Evolutionary conservation across 2,113 vertebrate genomes (phyloP).

Genomic region (Phalacrocorax aristotelis): DNA sequence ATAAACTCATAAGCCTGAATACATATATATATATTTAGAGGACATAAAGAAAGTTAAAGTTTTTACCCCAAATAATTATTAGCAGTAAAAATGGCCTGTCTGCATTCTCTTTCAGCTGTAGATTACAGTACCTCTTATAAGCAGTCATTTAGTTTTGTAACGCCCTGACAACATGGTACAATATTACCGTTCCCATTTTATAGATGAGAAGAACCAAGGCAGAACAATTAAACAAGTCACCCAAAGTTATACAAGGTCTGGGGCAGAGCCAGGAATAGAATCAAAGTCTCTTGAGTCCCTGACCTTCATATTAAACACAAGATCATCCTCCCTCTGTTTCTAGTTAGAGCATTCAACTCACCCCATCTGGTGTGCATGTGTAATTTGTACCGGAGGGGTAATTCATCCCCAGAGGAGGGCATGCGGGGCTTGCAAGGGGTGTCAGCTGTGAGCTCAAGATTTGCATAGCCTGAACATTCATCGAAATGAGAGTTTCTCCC

Average conservation of each 20-base stretch:
- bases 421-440: constrained; percentile 25
- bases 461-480: constrained; percentile 45
- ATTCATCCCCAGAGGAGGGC: constrained; percentile 59
- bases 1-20: background rate
- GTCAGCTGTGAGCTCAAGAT: constrained; percentile 52
- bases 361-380: constrained; percentile 63
- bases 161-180: background rate
- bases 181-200: constrained; percentile 55
- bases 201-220: constrained; percentile 57
- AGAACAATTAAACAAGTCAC: constrained; percentile 65
- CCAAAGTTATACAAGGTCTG: constrained; percentile 69
- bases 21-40: background rate
- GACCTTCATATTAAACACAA: constrained; percentile 68
- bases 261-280: constrained; percentile 62
- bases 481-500: constrained; percentile 15
- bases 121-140: background rate
- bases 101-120: background rate
- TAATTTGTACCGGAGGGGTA: constrained; percentile 63
- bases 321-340: constrained; percentile 62
- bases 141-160: constrained; percentile 54
- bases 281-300: constrained; percentile 57
- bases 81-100: constrained; percentile 4
- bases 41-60: background rate
- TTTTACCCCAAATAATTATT: constrained; percentile 5
- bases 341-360: constrained; percentile 52